Base-by-base conservation (phyloP, 2,888 invertebrate species). In the Ormyrus nitidulus region DNA sequence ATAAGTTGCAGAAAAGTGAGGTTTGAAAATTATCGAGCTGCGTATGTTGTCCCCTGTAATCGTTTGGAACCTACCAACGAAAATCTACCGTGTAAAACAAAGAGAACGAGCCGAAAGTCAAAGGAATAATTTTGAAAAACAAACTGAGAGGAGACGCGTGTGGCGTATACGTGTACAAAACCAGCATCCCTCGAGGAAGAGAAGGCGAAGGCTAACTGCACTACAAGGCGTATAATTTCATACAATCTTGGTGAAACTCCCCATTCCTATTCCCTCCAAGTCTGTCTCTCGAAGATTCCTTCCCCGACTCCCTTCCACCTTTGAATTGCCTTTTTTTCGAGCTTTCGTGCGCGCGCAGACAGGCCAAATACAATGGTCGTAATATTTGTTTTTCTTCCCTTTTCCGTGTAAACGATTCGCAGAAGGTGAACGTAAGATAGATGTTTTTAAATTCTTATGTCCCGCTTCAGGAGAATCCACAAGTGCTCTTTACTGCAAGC, bases 221-320 rank as follows among this genome's bases (percentile, higher is more conserved):
- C 85, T 80, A 86, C 85, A 87, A 85, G 85, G 82, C 85, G 85
- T 86, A 86, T 86, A 88, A 88, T 86, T 87, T 88, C 86, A 85
- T 86, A 87, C 85, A 86, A 87, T 88, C 86, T 88, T 86, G 86
- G 83, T 80, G 86, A 85, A 83, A 84, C 83, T 79, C 79, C 19
- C 73, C 79, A 80, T 77, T 76, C 77, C 64, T 75, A 71, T 79
- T 80, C 78, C 76, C 74, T 6, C 13, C 58, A 48, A 48, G 59
- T 56, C 71, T 62, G 58, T 19, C 19, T 19, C 19, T 19, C 19
- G 19, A 19, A 19, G 19, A 19, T 19, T 19, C 53, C 69, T 61
- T 56, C 34, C 19, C 19, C 19, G 19, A 1, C 70, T 69, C 69
- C 48, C 48, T 34, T 19, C n/a, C 19, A 11, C 19, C 19, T 19